Evolutionary conservation across 2,888 invertebrate species (phyloP), one percentile per base, ranked within the genome.

Genomic region (Selenia dentaria): DNA sequence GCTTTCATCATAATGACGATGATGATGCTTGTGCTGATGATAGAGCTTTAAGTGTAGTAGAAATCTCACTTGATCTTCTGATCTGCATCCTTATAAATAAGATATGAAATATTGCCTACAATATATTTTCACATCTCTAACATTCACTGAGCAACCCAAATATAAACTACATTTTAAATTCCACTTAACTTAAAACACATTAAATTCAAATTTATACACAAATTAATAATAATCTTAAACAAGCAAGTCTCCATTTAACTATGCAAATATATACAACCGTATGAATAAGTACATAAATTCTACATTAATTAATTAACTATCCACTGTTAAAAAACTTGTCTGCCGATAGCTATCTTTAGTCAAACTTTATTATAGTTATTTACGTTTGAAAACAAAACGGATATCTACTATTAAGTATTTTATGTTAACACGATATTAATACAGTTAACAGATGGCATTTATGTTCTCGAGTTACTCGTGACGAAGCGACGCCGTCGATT

Each of bases 351-450:
- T 18, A 38, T 39, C 45, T 11, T 6, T 14, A 26, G 16, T 18
- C 20, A 25, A 27, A 26, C 33, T 16, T 16, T 34, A 34, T 38
- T 18, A 29, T 29, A 29, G 39, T 38, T 39, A 45, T 39, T 45
- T 34, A 39, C 35, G 29, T 39, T 31, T 40, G 31, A 31, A 40
- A 46, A 46, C 35, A 36, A 40, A 39, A 39, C 39, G 51, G 28
- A 57, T 54, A 62, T 55, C n/a, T n/a, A n/a, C n/a, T 51, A 54
- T 62, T 54, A 63, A 59, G 51, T 55, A 54, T 57, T 54, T 59
- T 60, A 64, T 67, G 50, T 54, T 51, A 57, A 57, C 55, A 54
- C 39, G 40, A 34, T 37, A 39, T 39, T 28, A 45, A 12, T 25
- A 25, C 34, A 40, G 39, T 40, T 39, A 38, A 39, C 38, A 16